A percentile compares a stretch with the other conserved stretches of the same genome.
These are phyloP conservation scores for Ranitomeya imitator DNA, from an alignment of 2,113 vertebrate genomes.

Conservation along the genomic window DNA sequence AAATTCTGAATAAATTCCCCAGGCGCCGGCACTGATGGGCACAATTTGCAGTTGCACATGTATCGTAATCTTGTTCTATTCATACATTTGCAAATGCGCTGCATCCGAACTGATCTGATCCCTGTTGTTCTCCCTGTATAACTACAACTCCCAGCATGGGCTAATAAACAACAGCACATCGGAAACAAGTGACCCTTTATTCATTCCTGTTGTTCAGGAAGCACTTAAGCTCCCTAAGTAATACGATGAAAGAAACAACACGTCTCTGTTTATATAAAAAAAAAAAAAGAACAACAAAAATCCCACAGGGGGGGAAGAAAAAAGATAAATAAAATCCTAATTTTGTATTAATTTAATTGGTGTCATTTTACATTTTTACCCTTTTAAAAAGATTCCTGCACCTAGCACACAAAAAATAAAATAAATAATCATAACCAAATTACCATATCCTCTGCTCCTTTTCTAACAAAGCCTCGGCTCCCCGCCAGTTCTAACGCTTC, in stretches of 20 bases:
- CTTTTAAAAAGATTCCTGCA: no score
- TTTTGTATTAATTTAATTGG: no score
- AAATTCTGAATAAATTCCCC: neutral
- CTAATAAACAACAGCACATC: neutral
- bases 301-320: no score
- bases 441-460: no score
- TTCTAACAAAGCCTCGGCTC: no score
- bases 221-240: neutral
- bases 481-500: no score
- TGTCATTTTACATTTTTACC: no score
- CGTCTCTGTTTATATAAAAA: no score
- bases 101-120: neutral
- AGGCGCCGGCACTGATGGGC: neutral
- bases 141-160: neutral
- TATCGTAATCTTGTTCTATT: neutral
- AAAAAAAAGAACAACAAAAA: no score
- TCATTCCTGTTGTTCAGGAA: neutral
- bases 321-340: no score
- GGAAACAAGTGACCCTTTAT: neutral
- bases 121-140: neutral
- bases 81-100: neutral
- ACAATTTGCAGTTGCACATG: slow-evolving; percentile 4
- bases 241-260: neutral
- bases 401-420: no score
- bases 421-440: no score